These are phyloP conservation scores for Psophia crepitans DNA, from an alignment of 2,113 vertebrate species.

Conservation along the genomic window DNA sequence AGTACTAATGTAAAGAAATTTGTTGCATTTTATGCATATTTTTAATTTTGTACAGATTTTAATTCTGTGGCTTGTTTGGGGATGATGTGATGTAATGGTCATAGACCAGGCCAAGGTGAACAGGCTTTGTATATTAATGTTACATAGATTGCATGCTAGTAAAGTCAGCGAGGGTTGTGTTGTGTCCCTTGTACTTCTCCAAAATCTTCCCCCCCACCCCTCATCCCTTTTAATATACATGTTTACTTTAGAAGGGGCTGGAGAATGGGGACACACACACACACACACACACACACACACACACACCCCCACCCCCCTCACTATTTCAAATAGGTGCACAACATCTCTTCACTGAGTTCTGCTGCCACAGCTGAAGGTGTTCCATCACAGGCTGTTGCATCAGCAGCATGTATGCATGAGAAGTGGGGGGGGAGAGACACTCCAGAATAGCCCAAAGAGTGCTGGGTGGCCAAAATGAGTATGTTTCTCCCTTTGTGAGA, in stretches of 20 bases:
- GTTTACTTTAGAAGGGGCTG: background rate
- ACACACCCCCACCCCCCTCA: too few relatives aligned
- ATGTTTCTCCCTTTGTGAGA: background rate
- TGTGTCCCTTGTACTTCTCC: constrained; percentile 43
- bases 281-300: too few relatives aligned
- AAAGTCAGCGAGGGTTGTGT: constrained; percentile 66
- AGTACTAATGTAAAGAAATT: constrained; percentile 57
- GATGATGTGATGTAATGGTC: constrained; percentile 60
- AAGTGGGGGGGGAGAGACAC: background rate
- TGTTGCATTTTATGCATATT: constrained; percentile 47
- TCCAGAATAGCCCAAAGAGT: background rate
- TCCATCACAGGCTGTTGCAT: background rate
- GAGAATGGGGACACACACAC: too few relatives aligned
- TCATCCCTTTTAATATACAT: background rate
- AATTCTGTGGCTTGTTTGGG: constrained; percentile 63
- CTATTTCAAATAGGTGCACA: background rate
- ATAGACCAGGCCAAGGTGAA: constrained; percentile 63
- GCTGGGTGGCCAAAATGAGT: background rate
- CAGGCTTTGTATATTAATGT: constrained; percentile 72
- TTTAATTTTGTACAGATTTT: constrained; percentile 69
- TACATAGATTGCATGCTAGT: constrained; percentile 77
- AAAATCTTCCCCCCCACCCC: background rate
- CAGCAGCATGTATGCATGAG: background rate
- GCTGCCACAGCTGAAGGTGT: background rate
- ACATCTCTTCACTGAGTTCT: background rate